A percentile compares a stretch with the other conserved stretches of the same genome.
phyloP scores from a whole-genome alignment of 2,113 vertebrate species.

The Cochlearius cochlearius region DNA sequence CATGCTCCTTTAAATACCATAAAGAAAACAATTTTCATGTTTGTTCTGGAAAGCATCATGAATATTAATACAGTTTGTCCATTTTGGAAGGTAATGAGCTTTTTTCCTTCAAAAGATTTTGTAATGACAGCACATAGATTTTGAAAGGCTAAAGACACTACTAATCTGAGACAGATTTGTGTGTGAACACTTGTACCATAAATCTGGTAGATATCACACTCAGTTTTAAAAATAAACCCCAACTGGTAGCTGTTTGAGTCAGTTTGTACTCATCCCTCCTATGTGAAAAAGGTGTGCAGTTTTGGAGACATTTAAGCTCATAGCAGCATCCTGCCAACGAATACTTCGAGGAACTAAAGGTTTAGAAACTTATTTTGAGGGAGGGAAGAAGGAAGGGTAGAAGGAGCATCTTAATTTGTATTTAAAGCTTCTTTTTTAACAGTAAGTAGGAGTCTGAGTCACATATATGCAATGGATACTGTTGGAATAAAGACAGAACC shows the following conservation, averaged over 20 bases:
- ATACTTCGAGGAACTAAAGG: not conserved
- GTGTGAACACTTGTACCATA: not conserved
- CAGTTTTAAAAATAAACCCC: slow-evolving; percentile 48
- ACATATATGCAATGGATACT: not conserved
- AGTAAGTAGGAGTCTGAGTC: not conserved
- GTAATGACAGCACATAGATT: not conserved
- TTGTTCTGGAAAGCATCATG: not conserved
- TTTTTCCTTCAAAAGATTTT: not conserved
- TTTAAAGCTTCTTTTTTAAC: not conserved
- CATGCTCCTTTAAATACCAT: not conserved
- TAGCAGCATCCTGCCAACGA: not conserved
- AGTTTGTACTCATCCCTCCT: not conserved
- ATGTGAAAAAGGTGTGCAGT: not conserved
- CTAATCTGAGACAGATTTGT: not conserved
- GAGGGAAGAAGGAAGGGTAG: not conserved
- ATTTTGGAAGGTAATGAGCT: not conserved
- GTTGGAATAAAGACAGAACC: not conserved
- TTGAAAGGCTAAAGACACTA: slow-evolving; percentile 10
- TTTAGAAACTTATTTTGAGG: not conserved
- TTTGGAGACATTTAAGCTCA: not conserved
- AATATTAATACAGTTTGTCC: not conserved
- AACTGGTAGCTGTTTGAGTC: slow-evolving; percentile 36
- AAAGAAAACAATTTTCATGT: not conserved
- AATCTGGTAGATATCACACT: slow-evolving; percentile 7
- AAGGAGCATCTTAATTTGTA: not conserved